Base-by-base conservation (phyloP, 2,797 vertebrate genomes). In the Lithobates pipiens region DNA sequence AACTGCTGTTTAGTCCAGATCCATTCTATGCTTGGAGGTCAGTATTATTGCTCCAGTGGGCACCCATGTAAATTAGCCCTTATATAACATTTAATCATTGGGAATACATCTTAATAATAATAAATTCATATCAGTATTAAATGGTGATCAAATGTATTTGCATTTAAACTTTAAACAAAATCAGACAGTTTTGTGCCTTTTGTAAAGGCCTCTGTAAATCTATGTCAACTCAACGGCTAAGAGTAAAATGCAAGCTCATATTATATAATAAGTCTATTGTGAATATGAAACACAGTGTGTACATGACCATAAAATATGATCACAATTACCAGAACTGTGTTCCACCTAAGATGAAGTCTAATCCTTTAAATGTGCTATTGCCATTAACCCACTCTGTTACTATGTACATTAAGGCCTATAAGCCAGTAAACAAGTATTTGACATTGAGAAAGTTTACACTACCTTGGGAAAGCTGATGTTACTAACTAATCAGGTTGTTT, bases 371-470 rank as follows among this genome's bases (percentile, higher is more conserved):
- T 69, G 32, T 54, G 23, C 42, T 32, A 25, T 36, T 74, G 77
- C 63, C 75, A 85, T 79, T 74, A 73, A 36, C 70, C 72, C 23
- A 50, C 54, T 73, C 72, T 44, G 69, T 79, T 79, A 42, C 70
- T 85, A 78, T 75, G 77, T 67, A 50, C 76, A 39, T 39, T 70
- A 23, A 7, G 80, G 54, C 16, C 70, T 34, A 73, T 73, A 79
- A 79, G 27, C 70, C 76, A 72, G 70, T 63, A 84, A 77, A 84
- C 67, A 77, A 71, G 46, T 10, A 44, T 36, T 21, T 57, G 54
- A 63, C 23, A 63, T 11, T 34, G 25, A 13, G 44, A 10, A n/a
- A 42, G 10, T 25, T 44, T 42, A 73, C 54, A 27, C 5, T 13
- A 44, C 36, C 34, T 44, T 5, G 15, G 63, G 63, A 68, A 27